Evolutionary conservation across 2,113 vertebrate genomes (phyloP), one percentile per base, ranked within the genome.

Genomic region (Sinocyclocheilus anshuiensis): DNA sequence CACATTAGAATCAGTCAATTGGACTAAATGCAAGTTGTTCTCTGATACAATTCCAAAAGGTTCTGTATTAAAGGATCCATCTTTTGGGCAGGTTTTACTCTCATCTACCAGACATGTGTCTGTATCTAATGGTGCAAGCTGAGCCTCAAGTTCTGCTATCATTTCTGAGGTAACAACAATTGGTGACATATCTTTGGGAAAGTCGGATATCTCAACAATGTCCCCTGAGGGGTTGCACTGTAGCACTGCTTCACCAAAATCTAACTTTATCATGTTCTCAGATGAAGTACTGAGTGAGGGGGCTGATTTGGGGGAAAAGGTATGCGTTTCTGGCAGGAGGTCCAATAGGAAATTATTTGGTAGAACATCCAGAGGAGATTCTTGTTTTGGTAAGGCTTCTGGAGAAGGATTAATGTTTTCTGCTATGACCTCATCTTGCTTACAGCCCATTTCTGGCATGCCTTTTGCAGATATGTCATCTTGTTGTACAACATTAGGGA

Each of bases 341-440:
- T 77, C 76, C 24, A 77, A 55, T 77, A 77, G 33, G 20, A 7
- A 9, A 53, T 55, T 39, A 67, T 18, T 26, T 3, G 13, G 78
- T 45, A 8, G 42, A 85, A 85, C 36, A 24, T 45, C 59, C 22
- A n/a, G 57, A 61, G 29, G 61, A 18, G 13, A 48, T 50, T 53
- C 61, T 77, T 15, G 61, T 61, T 83, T 81, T 79, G 71, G 36
- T 39, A 67, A 85, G 16, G 13, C 59, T 24, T 88, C 39, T n/a
- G 78, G 24, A 55, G 6, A 75, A 15, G 16, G 10, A n/a, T 84
- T 74, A 29, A 50, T 24, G 63, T 78, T 33, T 36, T 78, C 50
- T 33, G 15, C 65, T 36, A 45, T 67, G 22, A 84, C 82, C 82
- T 39, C 6, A 26, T 78, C 36, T 77, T 6, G 72, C 18, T 80